phyloP scores from a whole-genome alignment of 2,888 invertebrate species.

The Synanthedon myopaeformis region DNA sequence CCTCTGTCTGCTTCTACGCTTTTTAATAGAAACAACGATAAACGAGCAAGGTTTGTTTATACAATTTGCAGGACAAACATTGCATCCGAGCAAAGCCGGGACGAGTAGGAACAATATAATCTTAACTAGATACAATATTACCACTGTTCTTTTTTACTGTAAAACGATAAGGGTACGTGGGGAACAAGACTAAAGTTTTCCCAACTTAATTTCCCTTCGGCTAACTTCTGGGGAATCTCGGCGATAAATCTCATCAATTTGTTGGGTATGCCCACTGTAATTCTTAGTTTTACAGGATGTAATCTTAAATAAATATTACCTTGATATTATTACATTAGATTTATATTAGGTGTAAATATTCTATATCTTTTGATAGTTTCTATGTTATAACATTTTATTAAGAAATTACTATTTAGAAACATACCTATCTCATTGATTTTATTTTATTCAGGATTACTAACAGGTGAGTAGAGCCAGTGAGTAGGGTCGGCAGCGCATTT shows the following conservation, averaged over 20 bases:
- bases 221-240: conserved; percentile 52
- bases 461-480: too few species aligned
- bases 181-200: conserved; percentile 42
- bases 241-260: conserved; percentile 60
- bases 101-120: too few species aligned
- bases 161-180: conserved; percentile 35
- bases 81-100: too few species aligned
- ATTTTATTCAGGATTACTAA: too few species aligned
- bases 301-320: conserved; percentile 1
- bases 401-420: neutral
- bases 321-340: neutral
- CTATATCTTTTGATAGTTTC: neutral
- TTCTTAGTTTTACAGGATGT: conserved; percentile 6
- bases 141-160: conserved; percentile 7
- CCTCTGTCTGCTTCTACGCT: too few species aligned
- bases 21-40: too few species aligned
- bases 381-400: neutral
- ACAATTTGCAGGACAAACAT: too few species aligned
- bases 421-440: too few species aligned
- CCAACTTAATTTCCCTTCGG: conserved; percentile 57
- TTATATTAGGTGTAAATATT: neutral
- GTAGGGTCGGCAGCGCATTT: too few species aligned
- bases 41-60: too few species aligned
- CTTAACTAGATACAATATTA: neutral
- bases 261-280: conserved; percentile 33